phyloP scores from a whole-genome alignment of 2,113 vertebrate species.

The Ancistrus triradiatus region DNA sequence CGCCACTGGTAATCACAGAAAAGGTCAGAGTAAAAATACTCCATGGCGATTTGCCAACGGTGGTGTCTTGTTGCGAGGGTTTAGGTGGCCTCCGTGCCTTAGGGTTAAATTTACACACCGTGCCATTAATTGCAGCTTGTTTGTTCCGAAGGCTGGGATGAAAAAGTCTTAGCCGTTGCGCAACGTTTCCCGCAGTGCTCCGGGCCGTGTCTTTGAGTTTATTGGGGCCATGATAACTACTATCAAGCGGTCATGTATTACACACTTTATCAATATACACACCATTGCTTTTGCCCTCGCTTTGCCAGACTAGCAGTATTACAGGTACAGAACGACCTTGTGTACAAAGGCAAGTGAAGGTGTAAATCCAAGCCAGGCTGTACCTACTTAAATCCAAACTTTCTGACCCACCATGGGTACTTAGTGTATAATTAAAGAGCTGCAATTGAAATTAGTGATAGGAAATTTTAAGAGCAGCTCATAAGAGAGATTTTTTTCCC shows the following conservation, averaged over 20 bases:
- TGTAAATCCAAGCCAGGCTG: conserved; percentile 20
- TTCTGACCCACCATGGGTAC: conserved; percentile 4
- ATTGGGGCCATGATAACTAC: conserved; percentile 39
- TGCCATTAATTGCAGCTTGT: conserved; percentile 46
- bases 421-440: conserved; percentile 6
- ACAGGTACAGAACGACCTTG: conserved; percentile 41
- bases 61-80: conserved; percentile 37
- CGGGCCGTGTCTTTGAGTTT: conserved; percentile 33
- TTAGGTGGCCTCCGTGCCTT: conserved; percentile 41
- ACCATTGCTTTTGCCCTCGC: conserved; percentile 45
- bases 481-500: too few species aligned
- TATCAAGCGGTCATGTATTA: conserved; percentile 38
- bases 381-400: background rate
- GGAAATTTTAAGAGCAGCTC: too few species aligned
- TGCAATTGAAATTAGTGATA: conserved; percentile 1
- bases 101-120: conserved; percentile 45
- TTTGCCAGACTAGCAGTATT: conserved; percentile 43
- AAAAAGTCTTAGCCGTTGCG: conserved; percentile 25
- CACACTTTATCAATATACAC: conserved; percentile 45
- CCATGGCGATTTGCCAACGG: conserved; percentile 44
- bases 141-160: conserved; percentile 38
- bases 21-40: conserved; percentile 50
- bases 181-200: conserved; percentile 19
- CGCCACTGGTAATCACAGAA: conserved; percentile 29
- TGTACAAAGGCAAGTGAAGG: conserved; percentile 18